Evolutionary conservation across 2,113 vertebrate species (phyloP).

Genomic region (Anas platyrhynchos): DNA sequence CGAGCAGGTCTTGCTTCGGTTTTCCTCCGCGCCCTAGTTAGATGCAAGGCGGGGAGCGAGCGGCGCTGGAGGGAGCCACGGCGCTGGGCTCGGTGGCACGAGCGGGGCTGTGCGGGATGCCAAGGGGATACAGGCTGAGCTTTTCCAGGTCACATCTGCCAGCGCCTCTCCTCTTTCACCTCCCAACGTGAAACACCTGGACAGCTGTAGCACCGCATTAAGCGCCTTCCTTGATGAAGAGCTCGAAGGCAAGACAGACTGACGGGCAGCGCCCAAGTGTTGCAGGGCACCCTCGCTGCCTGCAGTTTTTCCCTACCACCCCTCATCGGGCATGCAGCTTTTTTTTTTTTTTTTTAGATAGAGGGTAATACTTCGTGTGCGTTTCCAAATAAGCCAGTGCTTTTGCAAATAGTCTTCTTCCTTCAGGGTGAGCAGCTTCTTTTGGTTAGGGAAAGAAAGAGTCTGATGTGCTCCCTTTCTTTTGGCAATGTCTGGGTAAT

Average conservation of each 20-base stretch:
- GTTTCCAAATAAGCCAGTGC: background rate
- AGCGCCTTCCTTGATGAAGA: background rate
- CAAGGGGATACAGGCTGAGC: background rate
- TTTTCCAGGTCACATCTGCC: conserved; percentile 66
- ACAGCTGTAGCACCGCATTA: conserved; percentile 31
- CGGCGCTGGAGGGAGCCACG: background rate
- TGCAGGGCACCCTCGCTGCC: background rate
- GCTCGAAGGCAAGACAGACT: background rate
- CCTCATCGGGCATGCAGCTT: background rate
- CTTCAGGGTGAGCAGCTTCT: conserved; percentile 20
- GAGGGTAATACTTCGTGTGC: background rate
- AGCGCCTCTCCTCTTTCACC: background rate
- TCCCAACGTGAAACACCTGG: conserved; percentile 3
- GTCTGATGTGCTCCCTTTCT: conserved; percentile 39
- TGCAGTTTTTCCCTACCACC: background rate
- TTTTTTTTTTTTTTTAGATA: background rate
- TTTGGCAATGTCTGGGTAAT: conserved; percentile 58
- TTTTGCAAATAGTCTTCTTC: conserved; percentile 6
- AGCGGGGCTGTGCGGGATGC: background rate
- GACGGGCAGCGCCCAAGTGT: fast-evolving
- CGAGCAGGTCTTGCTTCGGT: background rate
- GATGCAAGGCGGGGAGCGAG: background rate
- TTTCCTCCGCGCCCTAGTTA: conserved; percentile 1
- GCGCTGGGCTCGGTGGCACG: background rate
- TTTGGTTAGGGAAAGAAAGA: conserved; percentile 33